Evolutionary conservation across 2,888 invertebrate species (phyloP), one percentile per base, ranked within the genome.

Genomic region (Lochmaea capreae): DNA sequence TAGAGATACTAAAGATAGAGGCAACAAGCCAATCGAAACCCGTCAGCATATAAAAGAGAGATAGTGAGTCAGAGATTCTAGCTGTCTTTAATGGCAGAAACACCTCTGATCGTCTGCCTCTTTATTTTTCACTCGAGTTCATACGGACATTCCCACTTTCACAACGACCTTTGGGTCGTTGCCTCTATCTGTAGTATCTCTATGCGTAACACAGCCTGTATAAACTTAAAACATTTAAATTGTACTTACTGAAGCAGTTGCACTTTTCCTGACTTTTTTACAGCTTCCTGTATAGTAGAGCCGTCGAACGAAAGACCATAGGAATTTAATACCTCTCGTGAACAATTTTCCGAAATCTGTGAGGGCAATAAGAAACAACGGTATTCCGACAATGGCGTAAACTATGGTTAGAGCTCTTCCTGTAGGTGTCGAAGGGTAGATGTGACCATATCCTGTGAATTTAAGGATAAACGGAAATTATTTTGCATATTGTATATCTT

Each of bases 331-430:
- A 76, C 92, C 92, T 78, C 96, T 90, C 0, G 97, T 98, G 85
- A 99, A 95, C 11, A 96, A 89, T 89, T 97, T 97, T 79, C 98
- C 98, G 85, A 98, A 95, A 88, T 98, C 97, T 54, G 97, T 97
- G 79, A 99, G 87, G 16, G 98, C 93, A 72, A 99, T 95, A 80
- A 99, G 89, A 87, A 99, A 97, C 82, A 99, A 90, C 0, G 99
- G 99, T 82, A 99, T 98, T 12, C 99, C 99, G 77, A 99, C 92
- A 76, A 96, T 92, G 42, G 99, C 96, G 86, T 99, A 99, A 39
- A 96, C 89, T 78, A 99, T 97, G 0, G 98, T 97, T 65, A 97
- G 90, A 0, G 94, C 92, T 77, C 94, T 91, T 10, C 98, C 99
- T 12, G 93, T 91, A 8, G 89, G 91, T 12, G 99, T 99, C 80